Percentiles rank a stretch among this genome's conserved stretches.
Evolutionary conservation across 1,140 invertebrate species (phyloP).

Genomic region (Bacillus rossius): DNA sequence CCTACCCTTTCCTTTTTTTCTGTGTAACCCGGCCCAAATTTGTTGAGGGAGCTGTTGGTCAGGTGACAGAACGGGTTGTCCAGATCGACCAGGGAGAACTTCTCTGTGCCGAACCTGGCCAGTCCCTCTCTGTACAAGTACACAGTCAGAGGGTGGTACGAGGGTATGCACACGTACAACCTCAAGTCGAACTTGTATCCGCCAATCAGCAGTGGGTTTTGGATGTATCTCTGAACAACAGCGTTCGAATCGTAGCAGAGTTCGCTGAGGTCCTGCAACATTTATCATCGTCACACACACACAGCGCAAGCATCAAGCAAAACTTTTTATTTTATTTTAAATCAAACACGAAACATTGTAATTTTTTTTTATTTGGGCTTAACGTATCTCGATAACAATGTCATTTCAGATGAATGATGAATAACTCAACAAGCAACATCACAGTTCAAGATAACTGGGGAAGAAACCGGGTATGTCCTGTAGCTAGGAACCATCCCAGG

Average conservation of each 20-base stretch:
- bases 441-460: no score
- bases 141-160: conserved; percentile 71
- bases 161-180: conserved; percentile 79
- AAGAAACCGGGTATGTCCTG: no score
- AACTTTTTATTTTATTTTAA: no score
- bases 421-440: no score
- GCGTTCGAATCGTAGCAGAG: conserved; percentile 61
- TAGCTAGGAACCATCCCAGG: no score
- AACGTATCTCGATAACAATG: no score
- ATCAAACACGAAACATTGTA: no score
- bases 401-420: no score
- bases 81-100: conserved; percentile 73
- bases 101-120: conserved; percentile 73
- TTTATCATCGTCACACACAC: no score
- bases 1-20: conserved; percentile 75
- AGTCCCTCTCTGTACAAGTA: conserved; percentile 80
- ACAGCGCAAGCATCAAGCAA: no score
- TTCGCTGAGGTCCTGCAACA: conserved; percentile 63
- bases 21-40: conserved; percentile 67
- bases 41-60: conserved; percentile 85
- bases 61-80: conserved; percentile 85
- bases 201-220: conserved; percentile 77
- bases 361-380: no score
- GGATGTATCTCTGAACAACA: conserved; percentile 77
- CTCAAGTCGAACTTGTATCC: conserved; percentile 85